Evolutionary conservation across 2,113 vertebrate species (phyloP), one percentile per base, ranked within the genome.

Genomic region (Lophochroa leadbeateri): DNA sequence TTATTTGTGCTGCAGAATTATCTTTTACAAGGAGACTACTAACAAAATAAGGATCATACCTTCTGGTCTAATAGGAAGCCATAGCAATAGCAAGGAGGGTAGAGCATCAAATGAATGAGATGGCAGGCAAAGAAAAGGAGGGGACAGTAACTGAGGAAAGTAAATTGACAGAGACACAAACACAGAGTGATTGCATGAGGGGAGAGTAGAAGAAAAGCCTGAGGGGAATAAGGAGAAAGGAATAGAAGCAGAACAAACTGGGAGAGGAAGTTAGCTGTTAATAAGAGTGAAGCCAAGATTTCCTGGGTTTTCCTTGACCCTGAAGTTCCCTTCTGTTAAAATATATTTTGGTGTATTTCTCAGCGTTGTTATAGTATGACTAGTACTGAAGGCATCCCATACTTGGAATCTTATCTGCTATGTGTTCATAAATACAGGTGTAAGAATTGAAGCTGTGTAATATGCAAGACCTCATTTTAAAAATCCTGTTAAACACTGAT

Each of bases 311-410:
- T 92, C 18, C 47, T 63, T 78, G 61, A 57, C 50, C 49, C 18
- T 44, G 29, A 91, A 72, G 21, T 79, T 93, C 37, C 27, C 4
- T 70, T 72, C 50, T 52, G n/a, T 11, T 71, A 60, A 64, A 82
- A 64, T 52, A 7, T 17, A 53, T 63, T 77, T 68, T 46, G 19
- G 11, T 81, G 35, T 47, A 61, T 71, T 92, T 84, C 50, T 91
- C 14, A 18, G 16, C 4, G 0, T 35, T 50, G 9, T 55, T 81
- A 2, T 9, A 21, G 20, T 4, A 1, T 81, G 43, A 19, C 35
- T 35, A 39, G 25, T 44, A 39, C 57, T 60, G 39, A 53, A 76
- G 35, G 10, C 17, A 52, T 82, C 35, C 57, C 5, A 1, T 9
- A 7, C 47, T 61, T 76, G 57, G 35, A 87, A 33, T 64, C 23